Conservation (phyloP, 2,797 vertebrate species). For the Dipus sagitta region DNA sequence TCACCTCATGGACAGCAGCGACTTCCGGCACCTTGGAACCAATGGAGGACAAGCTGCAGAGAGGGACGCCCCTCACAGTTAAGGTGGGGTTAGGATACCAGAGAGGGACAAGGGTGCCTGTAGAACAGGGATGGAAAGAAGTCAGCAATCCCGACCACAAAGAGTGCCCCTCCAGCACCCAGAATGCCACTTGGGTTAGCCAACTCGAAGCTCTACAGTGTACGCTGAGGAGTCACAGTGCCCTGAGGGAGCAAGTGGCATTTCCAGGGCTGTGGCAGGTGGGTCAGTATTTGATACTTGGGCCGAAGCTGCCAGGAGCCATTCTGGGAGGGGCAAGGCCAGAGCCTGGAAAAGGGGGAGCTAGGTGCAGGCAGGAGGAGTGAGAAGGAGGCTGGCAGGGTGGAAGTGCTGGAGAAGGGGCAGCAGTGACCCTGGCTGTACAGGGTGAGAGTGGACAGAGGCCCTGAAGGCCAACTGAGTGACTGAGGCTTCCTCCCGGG, state of each 20-base stretch:
- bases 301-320: not conserved
- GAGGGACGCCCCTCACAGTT: not conserved
- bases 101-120: not conserved
- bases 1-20: not conserved
- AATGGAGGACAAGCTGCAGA: not conserved
- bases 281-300: not conserved
- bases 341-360: not conserved
- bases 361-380: not conserved
- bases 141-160: not conserved
- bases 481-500: not conserved
- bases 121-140: not conserved
- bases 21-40: not conserved
- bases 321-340: not conserved
- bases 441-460: not conserved
- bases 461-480: not conserved
- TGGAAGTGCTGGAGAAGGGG: not conserved
- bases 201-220: not conserved
- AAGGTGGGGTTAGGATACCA: too few species aligned
- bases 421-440: not conserved
- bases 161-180: not conserved
- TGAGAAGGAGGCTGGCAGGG: not conserved
- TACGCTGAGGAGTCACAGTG: fast-evolving
- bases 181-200: not conserved
- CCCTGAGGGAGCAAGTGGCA: not conserved
- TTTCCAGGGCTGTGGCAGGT: not conserved